These are phyloP conservation scores for Nemopilema nomurai DNA, from an alignment of 30 jellyfish, hydroid and myxozoan species.

Conservation along the genomic window DNA sequence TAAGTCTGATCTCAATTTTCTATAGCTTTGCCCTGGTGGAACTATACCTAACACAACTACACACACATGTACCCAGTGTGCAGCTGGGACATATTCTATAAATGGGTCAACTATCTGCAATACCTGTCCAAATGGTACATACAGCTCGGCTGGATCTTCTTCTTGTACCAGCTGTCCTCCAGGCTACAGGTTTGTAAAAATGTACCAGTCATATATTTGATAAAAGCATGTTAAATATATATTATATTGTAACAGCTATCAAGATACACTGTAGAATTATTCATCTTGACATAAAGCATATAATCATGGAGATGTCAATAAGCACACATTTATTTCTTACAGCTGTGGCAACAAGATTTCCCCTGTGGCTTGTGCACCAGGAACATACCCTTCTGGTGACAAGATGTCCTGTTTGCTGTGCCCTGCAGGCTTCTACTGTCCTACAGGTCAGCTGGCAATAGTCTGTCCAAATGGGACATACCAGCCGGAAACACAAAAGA, in stretches of 20 bases:
- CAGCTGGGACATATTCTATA: conserved; percentile 81
- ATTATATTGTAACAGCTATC: too few species aligned
- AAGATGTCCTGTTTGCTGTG: conserved; percentile 67
- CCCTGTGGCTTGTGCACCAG: conserved; percentile 49
- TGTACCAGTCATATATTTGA: too few species aligned
- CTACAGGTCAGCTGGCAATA: conserved; percentile 51
- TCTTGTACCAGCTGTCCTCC: conserved; percentile 78
- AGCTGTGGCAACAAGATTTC: conserved; percentile 74
- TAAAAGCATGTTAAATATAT: too few species aligned
- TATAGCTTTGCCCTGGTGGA: conserved; percentile 90
- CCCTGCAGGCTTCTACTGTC: conserved; percentile 82
- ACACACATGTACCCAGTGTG: conserved; percentile 72
- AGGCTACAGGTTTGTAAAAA: conserved; percentile 70
- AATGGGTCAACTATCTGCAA: conserved; percentile 77
- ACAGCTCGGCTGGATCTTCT: conserved; percentile 70
- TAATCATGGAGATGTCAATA: too few species aligned
- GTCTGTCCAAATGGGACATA: conserved; percentile 87
- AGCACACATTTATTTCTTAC: background rate
- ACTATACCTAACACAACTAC: conserved; percentile 66
- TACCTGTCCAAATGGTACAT: conserved; percentile 82
- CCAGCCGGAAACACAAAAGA: conserved; percentile 72
- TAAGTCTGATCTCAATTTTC: background rate
- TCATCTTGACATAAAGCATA: too few species aligned
- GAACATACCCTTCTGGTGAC: conserved; percentile 67
- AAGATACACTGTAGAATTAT: too few species aligned